A percentile compares a stretch with the other conserved stretches of the same genome.
These are phyloP conservation scores for Sericinus montela DNA, from an alignment of 2,888 invertebrate species.

Conservation along the genomic window DNA sequence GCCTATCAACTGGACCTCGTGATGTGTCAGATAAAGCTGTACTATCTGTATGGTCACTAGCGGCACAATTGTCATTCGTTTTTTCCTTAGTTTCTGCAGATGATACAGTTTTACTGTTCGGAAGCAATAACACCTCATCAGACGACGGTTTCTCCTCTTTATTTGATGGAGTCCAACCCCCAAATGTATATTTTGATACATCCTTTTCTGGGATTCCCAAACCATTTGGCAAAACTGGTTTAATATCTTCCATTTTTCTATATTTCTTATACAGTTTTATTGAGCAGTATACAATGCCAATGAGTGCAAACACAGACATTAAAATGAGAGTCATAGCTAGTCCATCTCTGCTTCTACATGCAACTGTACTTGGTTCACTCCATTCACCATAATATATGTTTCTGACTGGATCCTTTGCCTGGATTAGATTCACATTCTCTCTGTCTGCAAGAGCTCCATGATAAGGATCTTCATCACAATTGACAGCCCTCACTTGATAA, in stretches of 20 bases:
- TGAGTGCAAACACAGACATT: slow-evolving; percentile 46
- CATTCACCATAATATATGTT: slow-evolving; percentile 51
- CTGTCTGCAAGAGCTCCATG: slow-evolving; percentile 48
- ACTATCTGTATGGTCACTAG: slow-evolving; percentile 69
- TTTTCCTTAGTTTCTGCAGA: slow-evolving; percentile 55
- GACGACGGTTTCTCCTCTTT: slow-evolving; percentile 70
- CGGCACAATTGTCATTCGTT: slow-evolving; percentile 51
- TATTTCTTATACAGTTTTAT: slow-evolving; percentile 80
- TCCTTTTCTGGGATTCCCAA: slow-evolving; percentile 73
- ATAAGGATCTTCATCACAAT: slow-evolving; percentile 51
- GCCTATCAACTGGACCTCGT: slow-evolving; percentile 53
- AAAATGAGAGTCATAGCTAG: slow-evolving; percentile 52
- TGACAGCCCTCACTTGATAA: slow-evolving; percentile 64
- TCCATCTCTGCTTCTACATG: slow-evolving; percentile 51
- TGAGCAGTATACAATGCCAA: slow-evolving; percentile 50
- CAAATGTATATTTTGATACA: slow-evolving; percentile 58
- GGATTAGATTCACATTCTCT: slow-evolving; percentile 37
- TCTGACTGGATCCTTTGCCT: slow-evolving; percentile 31
- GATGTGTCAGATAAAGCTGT: slow-evolving; percentile 69
- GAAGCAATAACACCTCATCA: slow-evolving; percentile 66
- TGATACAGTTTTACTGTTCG: slow-evolving; percentile 53
- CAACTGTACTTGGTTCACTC: slow-evolving; percentile 53
- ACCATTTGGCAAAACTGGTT: slow-evolving; percentile 83
- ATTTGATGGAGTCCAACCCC: slow-evolving; percentile 56
- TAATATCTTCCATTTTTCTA: slow-evolving; percentile 83